A percentile compares a stretch with the other conserved stretches of the same genome.
phyloP scores from a whole-genome alignment of 2,888 invertebrate genomes.

The Baccha elongata region DNA sequence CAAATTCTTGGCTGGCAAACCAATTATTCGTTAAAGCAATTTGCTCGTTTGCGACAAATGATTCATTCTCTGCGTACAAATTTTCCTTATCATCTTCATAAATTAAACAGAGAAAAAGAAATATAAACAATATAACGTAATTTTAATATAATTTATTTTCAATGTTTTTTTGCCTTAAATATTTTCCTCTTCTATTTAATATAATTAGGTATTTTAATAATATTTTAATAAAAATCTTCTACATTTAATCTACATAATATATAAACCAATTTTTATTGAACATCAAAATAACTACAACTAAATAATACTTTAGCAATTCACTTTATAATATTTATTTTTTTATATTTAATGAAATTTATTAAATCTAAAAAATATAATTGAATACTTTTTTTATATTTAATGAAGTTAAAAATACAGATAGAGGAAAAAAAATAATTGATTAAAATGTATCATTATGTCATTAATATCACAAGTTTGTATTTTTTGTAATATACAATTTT shows the following conservation, averaged over 20 bases:
- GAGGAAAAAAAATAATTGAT: constrained; percentile 16
- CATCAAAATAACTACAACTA: constrained; percentile 51
- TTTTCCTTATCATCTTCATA: no score
- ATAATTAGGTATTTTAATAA: not conserved
- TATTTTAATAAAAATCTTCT: constrained; percentile 33
- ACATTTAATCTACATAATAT: not conserved
- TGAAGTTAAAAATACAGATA: not conserved
- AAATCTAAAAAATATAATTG: constrained; percentile 2
- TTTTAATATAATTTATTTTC: constrained; percentile 70
- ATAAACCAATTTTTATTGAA: constrained; percentile 15
- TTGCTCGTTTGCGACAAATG: no score
- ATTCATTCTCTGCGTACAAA: no score
- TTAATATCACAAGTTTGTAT: constrained; percentile 70
- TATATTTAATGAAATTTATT: constrained; percentile 1
- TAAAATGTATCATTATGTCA: constrained; percentile 45
- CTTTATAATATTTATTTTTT: not conserved
- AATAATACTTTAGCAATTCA: constrained; percentile 52
- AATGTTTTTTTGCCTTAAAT: constrained; percentile 27
- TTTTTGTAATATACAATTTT: constrained; percentile 9
- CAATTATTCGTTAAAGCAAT: no score
- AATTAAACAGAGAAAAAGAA: constrained; percentile 21
- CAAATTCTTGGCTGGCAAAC: no score
- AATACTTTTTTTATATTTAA: not conserved
- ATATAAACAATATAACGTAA: not conserved
- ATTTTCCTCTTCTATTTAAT: constrained; percentile 24